Evolutionary conservation across 1,140 invertebrate genomes (phyloP), one percentile per base, ranked within the genome.

Genomic region (Musca vetustissima): DNA sequence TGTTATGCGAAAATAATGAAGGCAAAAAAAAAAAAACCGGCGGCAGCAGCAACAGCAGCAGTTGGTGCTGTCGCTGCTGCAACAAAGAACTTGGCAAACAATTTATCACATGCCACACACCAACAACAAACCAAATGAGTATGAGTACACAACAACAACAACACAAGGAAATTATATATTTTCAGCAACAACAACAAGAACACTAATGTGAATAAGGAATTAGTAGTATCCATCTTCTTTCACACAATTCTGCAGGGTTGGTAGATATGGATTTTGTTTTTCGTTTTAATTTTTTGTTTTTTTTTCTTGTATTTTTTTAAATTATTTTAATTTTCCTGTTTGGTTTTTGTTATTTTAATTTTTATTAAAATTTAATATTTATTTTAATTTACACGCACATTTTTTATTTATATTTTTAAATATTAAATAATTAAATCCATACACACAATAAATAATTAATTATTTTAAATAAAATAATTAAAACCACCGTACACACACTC

Each of bases 181-280:
- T 28, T 8, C 55, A 15, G 24, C 57, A 15, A 14, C 57, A 61
- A 61, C 24, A 17, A 32, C 11, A 61, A 61, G 25, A 17, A n/a
- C n/a, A n/a, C n/a, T n/a, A n/a, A n/a, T n/a, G n/a, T n/a, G n/a
- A 28, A 61, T 25, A 61, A n/a, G 15, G 25, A 28, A 19, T 6
- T 49, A 55, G 13, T 61, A 36, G n/a, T n/a, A n/a, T n/a, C n/a
- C n/a, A n/a, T n/a, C n/a, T n/a, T 61, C 57, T 61, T 61, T 61
- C 57, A 43, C 28, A 43, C 19, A 36, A 19, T 61, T 36, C 57
- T 61, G 57, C 15, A 36, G 11, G 9, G 36, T 32, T 61, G 32
- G 28, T 43, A 43, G 36, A 43, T 8, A 43, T 43, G 36, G 13
- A 43, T 43, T 43, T 43, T 43, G 36, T 43, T 43, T 43, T 43